These are phyloP conservation scores for Orchesella flavescens DNA, from an alignment of 2,888 invertebrate species.

Conservation along the genomic window DNA sequence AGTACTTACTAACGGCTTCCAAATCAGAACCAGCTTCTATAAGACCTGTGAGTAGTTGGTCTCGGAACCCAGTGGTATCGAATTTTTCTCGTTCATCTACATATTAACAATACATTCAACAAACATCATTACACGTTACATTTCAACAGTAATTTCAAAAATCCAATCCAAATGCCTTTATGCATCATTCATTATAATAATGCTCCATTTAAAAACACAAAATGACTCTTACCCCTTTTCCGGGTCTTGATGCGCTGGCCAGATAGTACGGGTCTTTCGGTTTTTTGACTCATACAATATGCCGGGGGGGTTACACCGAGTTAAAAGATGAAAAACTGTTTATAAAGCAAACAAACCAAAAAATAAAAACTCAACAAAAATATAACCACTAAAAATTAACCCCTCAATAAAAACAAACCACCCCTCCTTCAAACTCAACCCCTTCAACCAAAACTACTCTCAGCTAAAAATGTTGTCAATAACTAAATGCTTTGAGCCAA, in stretches of 20 bases:
- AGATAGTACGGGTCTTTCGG: conserved; percentile 99
- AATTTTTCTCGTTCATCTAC: conserved; percentile 99
- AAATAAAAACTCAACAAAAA: conserved; percentile 24
- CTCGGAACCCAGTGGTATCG: conserved; percentile 98
- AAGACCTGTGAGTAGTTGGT: conserved; percentile 95
- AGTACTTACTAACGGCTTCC: conserved; percentile 95
- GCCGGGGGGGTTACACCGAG: conserved; percentile 66
- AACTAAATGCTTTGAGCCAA: not conserved
- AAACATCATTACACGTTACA: not conserved
- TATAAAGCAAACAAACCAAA: conserved; percentile 45
- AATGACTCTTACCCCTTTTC: conserved; percentile 96
- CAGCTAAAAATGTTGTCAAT: conserved; percentile 7
- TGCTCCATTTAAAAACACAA: too few relatives aligned
- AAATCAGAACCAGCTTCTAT: conserved; percentile 95
- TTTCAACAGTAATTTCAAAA: not conserved
- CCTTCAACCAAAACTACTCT: not conserved
- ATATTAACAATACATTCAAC: conserved; percentile 60
- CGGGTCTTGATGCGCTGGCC: conserved; percentile 99
- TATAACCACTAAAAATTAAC: conserved; percentile 9
- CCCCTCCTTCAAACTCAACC: not conserved
- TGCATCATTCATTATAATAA: not conserved
- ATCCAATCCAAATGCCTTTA: not conserved
- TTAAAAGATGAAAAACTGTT: conserved; percentile 50
- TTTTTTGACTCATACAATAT: conserved; percentile 99
- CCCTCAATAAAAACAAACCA: not conserved